These are phyloP conservation scores for Panthera uncia DNA, from an alignment of 2,113 vertebrate species.

Conservation along the genomic window DNA sequence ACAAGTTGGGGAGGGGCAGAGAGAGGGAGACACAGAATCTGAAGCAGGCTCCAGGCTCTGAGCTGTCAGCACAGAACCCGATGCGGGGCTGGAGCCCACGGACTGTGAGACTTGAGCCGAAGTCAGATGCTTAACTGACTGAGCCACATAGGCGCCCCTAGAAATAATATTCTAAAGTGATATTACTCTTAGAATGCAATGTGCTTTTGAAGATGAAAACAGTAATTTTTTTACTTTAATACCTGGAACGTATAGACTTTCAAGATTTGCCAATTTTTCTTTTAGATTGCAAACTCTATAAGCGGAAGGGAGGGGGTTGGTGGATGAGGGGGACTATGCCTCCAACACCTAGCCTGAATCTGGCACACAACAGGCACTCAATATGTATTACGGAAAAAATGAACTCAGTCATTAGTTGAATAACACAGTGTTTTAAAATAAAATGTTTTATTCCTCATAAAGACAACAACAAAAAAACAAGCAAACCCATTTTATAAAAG, in stretches of 20 bases:
- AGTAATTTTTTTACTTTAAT: neutral
- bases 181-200: neutral
- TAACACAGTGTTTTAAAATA: neutral
- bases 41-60: no score
- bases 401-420: neutral
- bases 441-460: neutral
- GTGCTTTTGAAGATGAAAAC: conserved; percentile 41
- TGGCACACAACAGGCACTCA: neutral
- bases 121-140: no score
- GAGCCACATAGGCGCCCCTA: no score
- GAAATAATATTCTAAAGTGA: neutral
- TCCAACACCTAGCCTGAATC: neutral
- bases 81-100: no score
- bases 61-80: no score
- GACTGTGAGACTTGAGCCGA: no score
- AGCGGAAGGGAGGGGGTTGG: no score
- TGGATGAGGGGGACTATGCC: neutral
- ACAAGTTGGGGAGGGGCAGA: no score
- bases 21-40: no score
- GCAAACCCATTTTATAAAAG: neutral
- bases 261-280: neutral
- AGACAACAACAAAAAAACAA: neutral
- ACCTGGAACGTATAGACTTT: neutral
- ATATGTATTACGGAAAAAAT: neutral
- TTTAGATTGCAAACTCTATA: neutral